Evolutionary conservation across 2,888 invertebrate species (phyloP).

Genomic region (Allophyes oxyacanthae): DNA sequence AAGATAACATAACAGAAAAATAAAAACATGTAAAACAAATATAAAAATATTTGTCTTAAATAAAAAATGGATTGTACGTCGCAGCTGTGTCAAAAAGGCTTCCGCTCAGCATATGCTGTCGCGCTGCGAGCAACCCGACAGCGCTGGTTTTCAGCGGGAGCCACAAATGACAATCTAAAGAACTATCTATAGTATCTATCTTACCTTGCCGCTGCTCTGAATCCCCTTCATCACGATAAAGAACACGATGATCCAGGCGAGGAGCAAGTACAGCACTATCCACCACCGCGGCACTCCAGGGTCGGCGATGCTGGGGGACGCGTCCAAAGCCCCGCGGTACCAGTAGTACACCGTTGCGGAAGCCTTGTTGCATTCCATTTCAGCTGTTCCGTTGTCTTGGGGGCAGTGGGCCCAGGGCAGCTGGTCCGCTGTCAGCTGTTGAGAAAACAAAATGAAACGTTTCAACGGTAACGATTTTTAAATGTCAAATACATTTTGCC

Average conservation of each 20-base stretch:
- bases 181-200: slow-evolving; percentile 3
- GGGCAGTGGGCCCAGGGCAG: slow-evolving; percentile 97
- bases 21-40: too few species aligned
- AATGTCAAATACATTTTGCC: too few species aligned
- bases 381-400: slow-evolving; percentile 90
- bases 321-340: slow-evolving; percentile 97
- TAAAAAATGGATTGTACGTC: too few species aligned
- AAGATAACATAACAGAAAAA: too few species aligned
- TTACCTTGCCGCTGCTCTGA: slow-evolving; percentile 97
- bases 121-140: too few species aligned
- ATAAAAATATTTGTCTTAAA: too few species aligned
- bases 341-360: slow-evolving; percentile 97
- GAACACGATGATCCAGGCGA: slow-evolving; percentile 97
- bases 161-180: too few species aligned
- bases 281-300: slow-evolving; percentile 97
- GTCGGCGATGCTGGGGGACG: slow-evolving; percentile 95
- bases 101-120: too few species aligned
- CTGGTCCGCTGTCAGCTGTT: slow-evolving; percentile 90
- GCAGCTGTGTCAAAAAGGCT: too few species aligned
- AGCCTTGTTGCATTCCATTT: slow-evolving; percentile 94
- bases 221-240: slow-evolving; percentile 99
- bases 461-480: neutral
- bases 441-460: neutral
- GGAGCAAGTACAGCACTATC: slow-evolving; percentile 95
- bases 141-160: too few species aligned